A percentile compares a stretch with the other conserved stretches of the same genome.
phyloP scores from a whole-genome alignment of 1,140 invertebrate genomes.

The Gryllus bimaculatus region DNA sequence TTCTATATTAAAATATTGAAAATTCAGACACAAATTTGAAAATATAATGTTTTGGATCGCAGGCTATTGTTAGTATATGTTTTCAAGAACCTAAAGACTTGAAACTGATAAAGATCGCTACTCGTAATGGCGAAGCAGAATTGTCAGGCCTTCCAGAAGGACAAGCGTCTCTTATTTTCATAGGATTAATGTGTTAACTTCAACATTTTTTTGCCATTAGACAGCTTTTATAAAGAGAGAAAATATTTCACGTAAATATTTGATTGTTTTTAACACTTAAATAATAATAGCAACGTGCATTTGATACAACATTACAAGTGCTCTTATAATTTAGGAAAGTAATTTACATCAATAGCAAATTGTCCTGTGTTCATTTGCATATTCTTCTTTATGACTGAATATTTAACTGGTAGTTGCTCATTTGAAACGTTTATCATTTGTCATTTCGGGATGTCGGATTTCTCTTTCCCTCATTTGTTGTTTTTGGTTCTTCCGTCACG shows the following conservation, averaged over 20 bases:
- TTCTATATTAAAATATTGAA: no score
- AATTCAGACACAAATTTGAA: no score
- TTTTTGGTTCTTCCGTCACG: not conserved
- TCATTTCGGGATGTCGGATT: not conserved
- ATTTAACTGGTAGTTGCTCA: not conserved
- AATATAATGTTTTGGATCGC: no score
- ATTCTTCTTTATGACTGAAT: not conserved
- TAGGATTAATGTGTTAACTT: not conserved
- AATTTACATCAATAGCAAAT: not conserved
- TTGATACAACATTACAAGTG: not conserved
- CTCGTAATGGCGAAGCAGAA: not conserved
- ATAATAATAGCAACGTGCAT: not conserved
- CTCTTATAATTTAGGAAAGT: not conserved
- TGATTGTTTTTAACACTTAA: not conserved
- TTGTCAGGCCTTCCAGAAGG: not conserved
- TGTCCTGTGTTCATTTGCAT: not conserved
- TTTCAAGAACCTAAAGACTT: not conserved
- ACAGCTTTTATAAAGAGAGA: not conserved
- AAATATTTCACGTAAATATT: not conserved
- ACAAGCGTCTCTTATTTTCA: not conserved
- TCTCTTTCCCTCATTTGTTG: not conserved
- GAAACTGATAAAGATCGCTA: not conserved
- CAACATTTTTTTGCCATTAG: not conserved
- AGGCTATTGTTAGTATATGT: not conserved
- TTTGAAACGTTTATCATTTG: not conserved